These are phyloP conservation scores for Sisyra terminalis DNA, from an alignment of 2,888 invertebrate genomes.

Conservation along the genomic window DNA sequence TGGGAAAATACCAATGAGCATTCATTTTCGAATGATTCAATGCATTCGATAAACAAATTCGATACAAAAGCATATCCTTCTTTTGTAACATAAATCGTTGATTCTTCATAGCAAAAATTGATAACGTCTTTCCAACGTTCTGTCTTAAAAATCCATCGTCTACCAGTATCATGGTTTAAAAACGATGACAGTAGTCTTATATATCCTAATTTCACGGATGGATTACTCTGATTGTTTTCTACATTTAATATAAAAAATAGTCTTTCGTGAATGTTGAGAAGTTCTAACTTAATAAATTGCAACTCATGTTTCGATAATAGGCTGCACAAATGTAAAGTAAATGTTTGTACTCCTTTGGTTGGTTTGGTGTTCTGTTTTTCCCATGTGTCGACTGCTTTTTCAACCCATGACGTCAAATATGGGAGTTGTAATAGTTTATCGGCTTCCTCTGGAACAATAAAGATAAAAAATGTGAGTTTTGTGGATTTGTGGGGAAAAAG, in stretches of 20 bases:
- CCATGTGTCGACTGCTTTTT: constrained; percentile 25
- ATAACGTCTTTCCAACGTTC: constrained; percentile 49
- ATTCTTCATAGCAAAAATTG: constrained; percentile 41
- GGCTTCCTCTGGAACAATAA: constrained; percentile 1
- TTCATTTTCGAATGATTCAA: constrained; percentile 22
- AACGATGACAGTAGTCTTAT: constrained; percentile 43
- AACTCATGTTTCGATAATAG: constrained; percentile 38
- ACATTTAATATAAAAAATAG: constrained; percentile 22
- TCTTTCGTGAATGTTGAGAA: constrained; percentile 25
- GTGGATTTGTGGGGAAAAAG: no score
- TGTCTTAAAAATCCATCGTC: constrained; percentile 43
- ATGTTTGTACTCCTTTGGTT: constrained; percentile 34
- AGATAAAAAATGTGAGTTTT: no score
- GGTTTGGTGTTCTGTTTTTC: constrained; percentile 21
- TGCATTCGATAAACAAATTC: constrained; percentile 37
- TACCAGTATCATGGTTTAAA: constrained; percentile 42
- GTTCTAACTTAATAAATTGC: constrained; percentile 37
- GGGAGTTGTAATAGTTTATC: constrained; percentile 21
- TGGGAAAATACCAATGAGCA: constrained; percentile 36
- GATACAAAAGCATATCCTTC: constrained; percentile 48
- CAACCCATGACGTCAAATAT: constrained; percentile 28
- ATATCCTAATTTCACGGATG: constrained; percentile 49
- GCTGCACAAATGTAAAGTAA: constrained; percentile 45
- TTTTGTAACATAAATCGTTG: constrained; percentile 53
- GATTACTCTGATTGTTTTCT: constrained; percentile 26